phyloP scores from a whole-genome alignment of 2,113 vertebrate species.

The Microcebus lehilahytsara region DNA sequence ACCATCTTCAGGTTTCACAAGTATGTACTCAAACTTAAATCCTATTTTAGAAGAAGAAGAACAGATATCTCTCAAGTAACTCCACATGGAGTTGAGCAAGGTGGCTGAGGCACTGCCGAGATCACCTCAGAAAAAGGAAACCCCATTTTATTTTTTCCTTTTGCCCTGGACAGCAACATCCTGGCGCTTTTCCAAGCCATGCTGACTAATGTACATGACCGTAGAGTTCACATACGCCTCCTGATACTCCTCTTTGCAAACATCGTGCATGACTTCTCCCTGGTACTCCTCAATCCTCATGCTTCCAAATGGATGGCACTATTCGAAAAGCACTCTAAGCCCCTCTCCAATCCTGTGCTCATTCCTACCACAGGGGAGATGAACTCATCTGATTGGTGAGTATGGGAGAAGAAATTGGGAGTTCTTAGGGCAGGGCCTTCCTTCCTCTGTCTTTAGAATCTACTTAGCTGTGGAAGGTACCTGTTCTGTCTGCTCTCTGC shows the following conservation, averaged over 20 bases:
- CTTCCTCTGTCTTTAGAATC: neutral
- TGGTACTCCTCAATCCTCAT: neutral
- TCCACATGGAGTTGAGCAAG: constrained; percentile 40
- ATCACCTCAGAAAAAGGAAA: constrained; percentile 45
- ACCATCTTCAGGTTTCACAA: constrained; percentile 66
- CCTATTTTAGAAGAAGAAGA: constrained; percentile 71
- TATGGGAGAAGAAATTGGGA: neutral
- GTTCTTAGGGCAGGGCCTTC: neutral
- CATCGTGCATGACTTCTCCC: neutral
- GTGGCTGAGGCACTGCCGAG: constrained; percentile 1
- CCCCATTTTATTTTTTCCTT: neutral
- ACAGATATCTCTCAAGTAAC: constrained; percentile 63
- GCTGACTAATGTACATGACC: neutral
- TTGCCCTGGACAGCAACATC: neutral
- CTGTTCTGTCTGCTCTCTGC: neutral
- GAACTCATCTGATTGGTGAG: neutral
- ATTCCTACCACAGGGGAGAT: neutral
- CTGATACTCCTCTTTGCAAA: neutral
- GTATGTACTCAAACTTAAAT: constrained; percentile 71
- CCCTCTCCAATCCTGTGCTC: neutral
- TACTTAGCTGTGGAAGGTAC: neutral
- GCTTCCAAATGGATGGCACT: neutral
- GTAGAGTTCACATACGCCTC: neutral
- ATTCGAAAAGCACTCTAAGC: neutral
- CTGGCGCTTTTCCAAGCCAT: neutral